These are phyloP conservation scores for Misgurnus anguillicaudatus DNA, from an alignment of 2,113 vertebrate genomes.

Conservation along the genomic window DNA sequence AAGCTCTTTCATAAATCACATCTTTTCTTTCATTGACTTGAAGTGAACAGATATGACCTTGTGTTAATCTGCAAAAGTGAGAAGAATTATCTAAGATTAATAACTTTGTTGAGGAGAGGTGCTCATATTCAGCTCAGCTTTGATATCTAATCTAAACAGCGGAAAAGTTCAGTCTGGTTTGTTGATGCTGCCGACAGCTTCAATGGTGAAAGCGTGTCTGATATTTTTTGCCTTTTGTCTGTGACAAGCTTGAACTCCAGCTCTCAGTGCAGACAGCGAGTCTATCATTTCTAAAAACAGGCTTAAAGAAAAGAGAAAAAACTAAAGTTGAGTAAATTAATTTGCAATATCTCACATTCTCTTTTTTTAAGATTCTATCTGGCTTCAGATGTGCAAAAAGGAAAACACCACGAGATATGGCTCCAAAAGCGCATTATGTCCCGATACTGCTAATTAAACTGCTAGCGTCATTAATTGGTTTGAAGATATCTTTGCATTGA, in stretches of 20 bases:
- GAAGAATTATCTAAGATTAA: constrained; percentile 61
- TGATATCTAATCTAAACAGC: constrained; percentile 67
- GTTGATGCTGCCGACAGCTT: constrained; percentile 68
- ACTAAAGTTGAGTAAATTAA: constrained; percentile 75
- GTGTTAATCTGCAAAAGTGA: constrained; percentile 51
- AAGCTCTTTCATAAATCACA: not conserved
- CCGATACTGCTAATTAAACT: constrained; percentile 82
- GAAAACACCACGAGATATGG: constrained; percentile 75
- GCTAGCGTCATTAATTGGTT: constrained; percentile 80
- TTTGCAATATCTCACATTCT: constrained; percentile 70
- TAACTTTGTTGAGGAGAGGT: constrained; percentile 54
- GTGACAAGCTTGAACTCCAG: constrained; percentile 66
- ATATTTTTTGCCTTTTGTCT: constrained; percentile 62
- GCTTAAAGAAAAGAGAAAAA: constrained; percentile 60
- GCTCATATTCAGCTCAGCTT: constrained; percentile 50
- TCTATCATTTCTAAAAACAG: constrained; percentile 69
- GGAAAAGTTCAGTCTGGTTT: constrained; percentile 61
- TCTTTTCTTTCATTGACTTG: not conserved
- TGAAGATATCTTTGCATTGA: constrained; percentile 79
- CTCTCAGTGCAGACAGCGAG: constrained; percentile 61
- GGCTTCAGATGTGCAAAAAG: constrained; percentile 77
- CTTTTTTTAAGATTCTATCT: constrained; percentile 72
- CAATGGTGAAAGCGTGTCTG: constrained; percentile 65
- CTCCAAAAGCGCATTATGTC: constrained; percentile 76
- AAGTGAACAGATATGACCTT: constrained; percentile 4